Percentiles rank a stretch among this genome's conserved stretches.
Conservation (phyloP, 1,140 invertebrate genomes). For the Pseudomyrmex sp. region DNA sequence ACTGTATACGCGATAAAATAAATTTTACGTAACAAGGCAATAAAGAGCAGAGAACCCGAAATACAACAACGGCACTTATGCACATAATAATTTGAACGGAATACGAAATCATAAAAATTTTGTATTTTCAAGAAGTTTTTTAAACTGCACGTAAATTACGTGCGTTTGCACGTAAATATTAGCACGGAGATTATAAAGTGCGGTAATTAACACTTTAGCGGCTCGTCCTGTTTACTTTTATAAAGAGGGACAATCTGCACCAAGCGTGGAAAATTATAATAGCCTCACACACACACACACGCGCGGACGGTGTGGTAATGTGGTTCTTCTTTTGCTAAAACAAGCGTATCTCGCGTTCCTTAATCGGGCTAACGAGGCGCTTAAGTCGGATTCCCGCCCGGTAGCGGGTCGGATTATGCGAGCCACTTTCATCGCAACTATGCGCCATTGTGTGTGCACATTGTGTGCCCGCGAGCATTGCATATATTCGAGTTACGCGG, state of each 20-base stretch:
- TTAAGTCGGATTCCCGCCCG: constrained; percentile 30
- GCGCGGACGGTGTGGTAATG: constrained; percentile 12
- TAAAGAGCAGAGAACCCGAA: background rate
- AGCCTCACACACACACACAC: background rate
- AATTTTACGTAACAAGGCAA: background rate
- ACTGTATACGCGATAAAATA: too few species aligned
- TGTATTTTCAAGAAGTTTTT: too few species aligned
- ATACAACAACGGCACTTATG: background rate
- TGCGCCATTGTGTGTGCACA: constrained; percentile 67
- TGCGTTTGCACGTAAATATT: background rate
- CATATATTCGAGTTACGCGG: constrained; percentile 69
- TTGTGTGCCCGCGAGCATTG: constrained; percentile 62
- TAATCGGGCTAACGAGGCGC: constrained; percentile 59
- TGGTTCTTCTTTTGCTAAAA: constrained; percentile 44
- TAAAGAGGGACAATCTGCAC: background rate
- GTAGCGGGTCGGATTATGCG: constrained; percentile 59
- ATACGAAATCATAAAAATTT: background rate
- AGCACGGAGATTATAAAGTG: background rate
- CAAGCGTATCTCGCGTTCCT: constrained; percentile 44
- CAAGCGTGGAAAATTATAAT: background rate
- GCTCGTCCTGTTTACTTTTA: constrained; percentile 4
- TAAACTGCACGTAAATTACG: too few species aligned
- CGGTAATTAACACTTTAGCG: background rate
- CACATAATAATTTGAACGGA: background rate
- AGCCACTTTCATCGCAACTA: constrained; percentile 73